Evolutionary conservation across 1,140 invertebrate species (phyloP), one percentile per base, ranked within the genome.

Genomic region (Paraescarpia echinospica): DNA sequence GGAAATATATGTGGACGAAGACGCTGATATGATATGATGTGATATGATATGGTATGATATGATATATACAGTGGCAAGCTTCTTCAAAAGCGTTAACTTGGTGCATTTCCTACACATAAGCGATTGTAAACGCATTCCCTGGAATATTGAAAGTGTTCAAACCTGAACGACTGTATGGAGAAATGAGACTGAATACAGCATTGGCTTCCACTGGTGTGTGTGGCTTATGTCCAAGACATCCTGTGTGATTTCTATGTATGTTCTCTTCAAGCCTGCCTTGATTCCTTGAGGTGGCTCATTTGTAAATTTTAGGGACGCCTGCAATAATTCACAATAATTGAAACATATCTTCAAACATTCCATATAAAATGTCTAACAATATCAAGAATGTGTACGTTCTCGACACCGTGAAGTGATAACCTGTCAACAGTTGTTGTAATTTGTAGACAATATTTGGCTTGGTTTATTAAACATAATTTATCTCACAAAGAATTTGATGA

Each of bases 141-240:
- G 41, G 41, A 12, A 41, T 41, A 41, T 41, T 41, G 41, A 77
- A 77, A 77, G 4, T 27, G 18, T 77, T 6, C 59, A 27, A 77
- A 77, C 99, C 94, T 96, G 96, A 0, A 96, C 96, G 2, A 95
- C 95, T 22, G 96, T 96, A 93, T 96, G 96, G 18, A 99, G 96
- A 96, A 99, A 99, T 31, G 98, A 98, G 1, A 99, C 98, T 0
- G 98, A 98, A 94, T 99, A 99, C 31, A 99, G 96, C 91, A 99
- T 96, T 0, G 98, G 98, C 33, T 98, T 98, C 98, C 99, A 99
- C 95, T 99, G 98, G 0, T 97, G 97, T 94, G 98, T 97, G 8
- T 98, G 97, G 27, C 98, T 98, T 95, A 99, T 99, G 95, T 99
- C 98, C 91, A 99, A 96, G 92, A 97, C 98, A 95, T 99, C 99